phyloP scores from a whole-genome alignment of 2,797 vertebrate genomes.

The Steatocranus sp. region DNA sequence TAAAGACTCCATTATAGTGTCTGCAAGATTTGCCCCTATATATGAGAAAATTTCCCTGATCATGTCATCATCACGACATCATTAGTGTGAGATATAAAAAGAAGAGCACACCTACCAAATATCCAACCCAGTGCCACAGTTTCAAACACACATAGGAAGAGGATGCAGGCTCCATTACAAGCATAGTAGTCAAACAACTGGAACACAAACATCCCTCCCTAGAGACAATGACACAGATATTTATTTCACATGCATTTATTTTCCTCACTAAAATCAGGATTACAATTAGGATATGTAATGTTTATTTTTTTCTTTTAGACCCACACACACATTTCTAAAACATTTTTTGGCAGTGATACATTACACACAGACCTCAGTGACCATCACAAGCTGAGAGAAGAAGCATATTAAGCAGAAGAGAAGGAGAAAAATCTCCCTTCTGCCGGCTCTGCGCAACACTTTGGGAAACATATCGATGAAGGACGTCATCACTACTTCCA shows the following conservation, averaged over 20 bases:
- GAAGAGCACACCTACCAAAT: conserved; percentile 77
- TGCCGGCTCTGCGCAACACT: conserved; percentile 56
- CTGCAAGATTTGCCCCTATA: neutral
- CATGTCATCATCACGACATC: accelerated
- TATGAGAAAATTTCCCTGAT: neutral
- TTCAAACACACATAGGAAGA: conserved; percentile 85
- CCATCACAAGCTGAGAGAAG: conserved; percentile 63
- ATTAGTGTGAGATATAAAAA: neutral
- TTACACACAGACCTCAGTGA: conserved; percentile 66
- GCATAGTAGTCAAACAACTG: conserved; percentile 93
- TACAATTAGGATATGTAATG: neutral
- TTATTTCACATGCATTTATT: neutral
- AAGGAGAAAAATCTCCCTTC: conserved; percentile 64
- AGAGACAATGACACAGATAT: neutral
- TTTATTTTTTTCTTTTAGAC: neutral
- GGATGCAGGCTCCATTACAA: conserved; percentile 84
- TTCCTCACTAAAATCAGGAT: neutral
- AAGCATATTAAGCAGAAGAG: conserved; percentile 71
- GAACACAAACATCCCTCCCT: conserved; percentile 96
- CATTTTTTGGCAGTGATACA: neutral
- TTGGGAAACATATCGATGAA: conserved; percentile 68
- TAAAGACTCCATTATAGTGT: neutral
- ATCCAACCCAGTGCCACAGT: conserved; percentile 84
- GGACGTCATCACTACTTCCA: conserved; percentile 38
- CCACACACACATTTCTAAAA: neutral